A percentile compares a stretch with the other conserved stretches of the same genome.
Evolutionary conservation across 2,888 invertebrate species (phyloP).

Genomic region (Diarsia rubi): DNA sequence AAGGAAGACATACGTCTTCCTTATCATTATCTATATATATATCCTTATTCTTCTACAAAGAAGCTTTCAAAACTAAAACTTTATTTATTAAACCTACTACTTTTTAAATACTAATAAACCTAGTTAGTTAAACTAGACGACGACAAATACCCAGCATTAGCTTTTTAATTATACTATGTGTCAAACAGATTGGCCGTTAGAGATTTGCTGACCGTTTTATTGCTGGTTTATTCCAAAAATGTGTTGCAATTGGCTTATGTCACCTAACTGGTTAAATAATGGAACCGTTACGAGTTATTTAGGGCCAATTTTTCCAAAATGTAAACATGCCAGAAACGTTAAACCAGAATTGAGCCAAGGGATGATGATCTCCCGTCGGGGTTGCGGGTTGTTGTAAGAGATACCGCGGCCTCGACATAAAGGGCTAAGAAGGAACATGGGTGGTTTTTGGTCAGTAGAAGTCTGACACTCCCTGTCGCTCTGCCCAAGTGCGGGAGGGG

Average conservation of each 20-base stretch:
- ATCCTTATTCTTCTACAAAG: not conserved
- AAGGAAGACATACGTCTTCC: not conserved
- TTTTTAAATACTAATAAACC: not conserved
- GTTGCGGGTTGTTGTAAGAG: no score
- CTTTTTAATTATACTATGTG: conserved; percentile 41
- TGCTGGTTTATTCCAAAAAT: conserved; percentile 45
- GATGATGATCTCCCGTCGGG: no score
- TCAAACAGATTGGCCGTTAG: conserved; percentile 46
- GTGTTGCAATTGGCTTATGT: conserved; percentile 32
- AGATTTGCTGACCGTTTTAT: conserved; percentile 42
- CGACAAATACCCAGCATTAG: conserved; percentile 21
- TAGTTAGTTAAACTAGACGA: conserved; percentile 1
- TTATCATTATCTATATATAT: no score
- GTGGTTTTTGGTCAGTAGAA: no score
- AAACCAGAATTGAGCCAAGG: not conserved
- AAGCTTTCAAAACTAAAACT: not conserved
- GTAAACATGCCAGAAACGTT: not conserved
- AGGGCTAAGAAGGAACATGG: no score
- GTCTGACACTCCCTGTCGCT: no score
- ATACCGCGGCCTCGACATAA: no score
- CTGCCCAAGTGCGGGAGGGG: no score
- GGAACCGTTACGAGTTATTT: conserved; percentile 5
- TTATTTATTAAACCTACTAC: not conserved
- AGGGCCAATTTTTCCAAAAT: not conserved
- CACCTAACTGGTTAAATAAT: conserved; percentile 16